Percentiles rank a stretch among this genome's conserved stretches.
Evolutionary conservation across 2,113 vertebrate genomes (phyloP).

Genomic region (Myiozetetes cayanensis): DNA sequence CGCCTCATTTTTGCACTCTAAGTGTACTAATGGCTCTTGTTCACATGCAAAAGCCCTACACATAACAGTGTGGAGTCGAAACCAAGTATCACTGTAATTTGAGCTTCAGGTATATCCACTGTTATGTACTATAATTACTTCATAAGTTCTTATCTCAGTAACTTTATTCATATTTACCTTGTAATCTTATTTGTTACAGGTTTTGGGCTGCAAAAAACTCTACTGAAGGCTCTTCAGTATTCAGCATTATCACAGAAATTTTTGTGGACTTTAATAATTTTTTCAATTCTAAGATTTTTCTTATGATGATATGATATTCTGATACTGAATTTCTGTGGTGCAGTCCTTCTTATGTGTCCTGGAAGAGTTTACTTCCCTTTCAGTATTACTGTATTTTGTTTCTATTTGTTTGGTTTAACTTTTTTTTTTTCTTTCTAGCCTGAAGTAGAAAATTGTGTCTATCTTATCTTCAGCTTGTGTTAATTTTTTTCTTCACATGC

Average conservation of each 20-base stretch:
- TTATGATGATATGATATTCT: background rate
- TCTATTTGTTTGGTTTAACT: background rate
- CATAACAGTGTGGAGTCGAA: background rate
- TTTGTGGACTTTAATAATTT: background rate
- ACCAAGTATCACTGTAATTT: background rate
- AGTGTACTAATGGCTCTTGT: background rate
- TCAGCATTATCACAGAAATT: background rate
- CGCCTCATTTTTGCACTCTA: background rate
- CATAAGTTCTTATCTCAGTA: background rate
- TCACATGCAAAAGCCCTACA: background rate
- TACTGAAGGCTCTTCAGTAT: background rate
- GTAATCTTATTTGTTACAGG: background rate
- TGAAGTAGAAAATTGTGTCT: background rate
- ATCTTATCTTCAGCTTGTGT: background rate
- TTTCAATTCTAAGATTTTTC: background rate
- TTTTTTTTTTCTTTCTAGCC: background rate
- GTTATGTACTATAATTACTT: background rate
- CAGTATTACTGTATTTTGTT: background rate
- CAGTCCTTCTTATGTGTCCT: background rate
- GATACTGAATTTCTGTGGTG: background rate
- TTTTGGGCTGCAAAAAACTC: background rate
- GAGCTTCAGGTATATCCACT: background rate
- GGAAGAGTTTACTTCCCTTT: background rate
- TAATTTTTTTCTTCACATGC: conserved; percentile 51
- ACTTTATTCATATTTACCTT: background rate